Conservation (phyloP, 1,140 invertebrate genomes). For the Conus betulinus region DNA sequence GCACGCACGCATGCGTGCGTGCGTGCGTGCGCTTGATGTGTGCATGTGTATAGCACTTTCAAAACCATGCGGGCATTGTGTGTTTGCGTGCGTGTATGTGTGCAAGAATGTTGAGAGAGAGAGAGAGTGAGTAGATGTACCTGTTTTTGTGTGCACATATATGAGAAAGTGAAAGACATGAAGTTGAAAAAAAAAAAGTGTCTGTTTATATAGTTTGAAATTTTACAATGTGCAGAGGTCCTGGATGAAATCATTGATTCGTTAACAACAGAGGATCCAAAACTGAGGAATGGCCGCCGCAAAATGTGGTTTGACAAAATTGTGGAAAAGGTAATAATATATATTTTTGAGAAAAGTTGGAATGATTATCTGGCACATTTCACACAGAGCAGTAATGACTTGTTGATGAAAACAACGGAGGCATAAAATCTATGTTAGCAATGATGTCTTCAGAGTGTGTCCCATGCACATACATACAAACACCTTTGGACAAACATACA, state of each 20-base stretch:
- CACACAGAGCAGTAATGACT: too few relatives aligned
- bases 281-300: constrained; percentile 24
- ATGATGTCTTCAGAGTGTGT: too few relatives aligned
- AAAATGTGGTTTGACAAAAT: constrained; percentile 21
- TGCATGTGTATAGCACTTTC: too few relatives aligned
- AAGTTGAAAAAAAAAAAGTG: background rate
- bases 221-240: constrained; percentile 15
- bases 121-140: too few relatives aligned
- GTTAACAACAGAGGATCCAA: constrained; percentile 15
- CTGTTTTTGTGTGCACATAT: too few relatives aligned
- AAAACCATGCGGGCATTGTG: background rate
- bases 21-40: background rate
- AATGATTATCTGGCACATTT: too few relatives aligned
- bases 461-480: too few relatives aligned
- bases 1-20: background rate
- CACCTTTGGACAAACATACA: too few relatives aligned
- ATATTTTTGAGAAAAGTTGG: too few relatives aligned
- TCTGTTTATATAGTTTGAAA: background rate
- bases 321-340: constrained; percentile 22
- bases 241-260: constrained; percentile 23
- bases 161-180: background rate
- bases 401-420: too few relatives aligned
- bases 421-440: too few relatives aligned
- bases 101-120: background rate
- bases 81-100: background rate